Conservation (phyloP, 2,797 vertebrate species). For the Gymnoscopelus microlampas region DNA sequence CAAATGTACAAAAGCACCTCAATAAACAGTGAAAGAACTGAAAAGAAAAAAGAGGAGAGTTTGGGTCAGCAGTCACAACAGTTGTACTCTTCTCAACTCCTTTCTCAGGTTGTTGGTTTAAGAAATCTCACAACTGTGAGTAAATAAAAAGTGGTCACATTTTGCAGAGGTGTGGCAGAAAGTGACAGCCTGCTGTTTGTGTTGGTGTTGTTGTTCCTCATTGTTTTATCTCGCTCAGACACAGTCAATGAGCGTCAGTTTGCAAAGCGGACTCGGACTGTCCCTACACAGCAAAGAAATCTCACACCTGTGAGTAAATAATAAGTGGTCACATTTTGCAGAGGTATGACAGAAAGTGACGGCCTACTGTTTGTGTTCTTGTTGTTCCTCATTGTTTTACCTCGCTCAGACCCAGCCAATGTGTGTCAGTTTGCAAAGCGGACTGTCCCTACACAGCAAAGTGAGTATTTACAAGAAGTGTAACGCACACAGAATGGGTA, state of each 20-base stretch:
- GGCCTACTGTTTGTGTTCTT: not conserved
- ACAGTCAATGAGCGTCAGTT: constrained; percentile 1
- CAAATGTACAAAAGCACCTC: constrained; percentile 42
- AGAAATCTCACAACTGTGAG: not conserved
- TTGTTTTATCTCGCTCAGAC: constrained; percentile 23
- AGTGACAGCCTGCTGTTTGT: not conserved
- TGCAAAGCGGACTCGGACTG: too few relatives aligned
- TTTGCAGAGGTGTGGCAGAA: constrained; percentile 31
- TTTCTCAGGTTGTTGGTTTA: not conserved
- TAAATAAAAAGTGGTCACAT: constrained; percentile 10
- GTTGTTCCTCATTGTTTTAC: not conserved
- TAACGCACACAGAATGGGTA: constrained; percentile 41
- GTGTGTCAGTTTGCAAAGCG: constrained; percentile 10
- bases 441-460: constrained; percentile 42
- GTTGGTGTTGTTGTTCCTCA: constrained; percentile 28
- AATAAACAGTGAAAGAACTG: constrained; percentile 44
- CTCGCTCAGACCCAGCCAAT: not conserved
- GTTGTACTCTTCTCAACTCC: not conserved
- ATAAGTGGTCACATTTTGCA: constrained; percentile 24
- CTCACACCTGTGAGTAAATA: not conserved
- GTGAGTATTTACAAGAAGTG: constrained; percentile 73
- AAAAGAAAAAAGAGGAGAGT: constrained; percentile 6
- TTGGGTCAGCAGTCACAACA: not conserved
- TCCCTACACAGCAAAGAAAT: not conserved
- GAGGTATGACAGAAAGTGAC: constrained; percentile 27